A percentile compares a stretch with the other conserved stretches of the same genome.
phyloP scores from a whole-genome alignment of 2,797 vertebrate genomes.

The Enteromius fasciolatus region DNA sequence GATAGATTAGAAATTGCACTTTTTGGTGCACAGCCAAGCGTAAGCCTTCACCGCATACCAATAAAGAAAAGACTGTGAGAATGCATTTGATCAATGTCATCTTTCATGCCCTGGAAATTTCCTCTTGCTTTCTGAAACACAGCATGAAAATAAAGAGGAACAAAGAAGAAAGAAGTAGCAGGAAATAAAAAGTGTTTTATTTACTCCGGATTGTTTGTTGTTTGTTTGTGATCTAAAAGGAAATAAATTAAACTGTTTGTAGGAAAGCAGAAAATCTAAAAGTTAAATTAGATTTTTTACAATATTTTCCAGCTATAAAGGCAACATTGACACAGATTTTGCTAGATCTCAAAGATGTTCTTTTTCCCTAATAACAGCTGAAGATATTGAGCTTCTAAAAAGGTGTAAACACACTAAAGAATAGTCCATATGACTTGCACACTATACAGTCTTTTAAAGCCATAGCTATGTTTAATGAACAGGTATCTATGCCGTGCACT shows the following conservation, averaged over 20 bases:
- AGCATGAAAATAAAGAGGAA: slow-evolving; percentile 10
- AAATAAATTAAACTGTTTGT: background rate
- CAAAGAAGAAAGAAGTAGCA: background rate
- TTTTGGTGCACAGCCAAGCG: slow-evolving; percentile 65
- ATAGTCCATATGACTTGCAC: background rate
- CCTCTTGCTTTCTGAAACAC: background rate
- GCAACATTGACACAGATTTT: background rate
- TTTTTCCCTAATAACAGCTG: background rate
- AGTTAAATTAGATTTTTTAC: background rate
- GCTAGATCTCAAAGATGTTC: background rate
- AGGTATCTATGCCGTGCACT: background rate
- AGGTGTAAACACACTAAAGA: background rate
- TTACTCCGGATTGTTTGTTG: background rate
- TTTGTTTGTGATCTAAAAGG: background rate
- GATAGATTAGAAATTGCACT: slow-evolving; percentile 74
- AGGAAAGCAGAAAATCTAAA: background rate
- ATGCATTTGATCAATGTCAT: slow-evolving; percentile 69
- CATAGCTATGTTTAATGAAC: background rate
- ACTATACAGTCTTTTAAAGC: background rate
- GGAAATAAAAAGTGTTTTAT: background rate
- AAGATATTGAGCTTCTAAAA: background rate
- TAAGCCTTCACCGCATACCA: slow-evolving; percentile 63
- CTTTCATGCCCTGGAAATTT: slow-evolving; percentile 24
- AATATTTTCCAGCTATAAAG: background rate
- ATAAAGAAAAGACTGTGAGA: slow-evolving; percentile 62